Base-by-base conservation (phyloP, 2,888 invertebrate species). In the Fragum whitleyi region DNA sequence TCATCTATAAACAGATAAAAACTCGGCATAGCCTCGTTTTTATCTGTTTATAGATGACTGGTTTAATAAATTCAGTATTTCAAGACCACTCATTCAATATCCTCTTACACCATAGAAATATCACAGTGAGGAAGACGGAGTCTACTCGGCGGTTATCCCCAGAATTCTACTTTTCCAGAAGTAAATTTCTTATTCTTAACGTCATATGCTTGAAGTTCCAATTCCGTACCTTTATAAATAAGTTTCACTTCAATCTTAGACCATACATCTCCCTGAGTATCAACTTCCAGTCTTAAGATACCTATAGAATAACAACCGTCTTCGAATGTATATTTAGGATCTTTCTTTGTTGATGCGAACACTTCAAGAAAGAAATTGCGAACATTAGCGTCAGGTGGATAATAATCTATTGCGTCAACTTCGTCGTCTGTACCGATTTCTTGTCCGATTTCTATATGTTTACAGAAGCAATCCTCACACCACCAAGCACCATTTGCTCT, bases 361-460 rank as follows among this genome's bases (percentile, higher is more conserved):
- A 61, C 61, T n/a, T 61, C 61, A 5, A 61, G 28, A 29, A 32
- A 32, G 32, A 61, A 61, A 32, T 61, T 21, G 7, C 32, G 28
- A 3, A 32, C 28, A 6, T 32, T 26, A 7, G 61, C 61, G n/a
- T 61, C 61, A 7, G 61, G 61, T 19, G 61, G 61, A 32, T 61
- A 61, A 32, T 61, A 61, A 19, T 61, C 61, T 9, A 23, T 21
- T 61, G 61, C 61, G 28, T 61, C 14, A 32, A 61, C 61, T 7
- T 61, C 61, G 3, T 61, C 61, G 32, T 61, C 61, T 26, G 29
- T 19, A 32, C 32, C 9, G 16, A 61, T 28, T 61, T 61, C 61
- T 61, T 61, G 26, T 29, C 61, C 61, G 14, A 61, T 26, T 19
- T 61, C 61, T 28, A 61, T 61, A 61, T 61, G 61, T 29, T 28